Evolutionary conservation across 2,888 invertebrate genomes (phyloP).

Genomic region (Poecilus cupreus): DNA sequence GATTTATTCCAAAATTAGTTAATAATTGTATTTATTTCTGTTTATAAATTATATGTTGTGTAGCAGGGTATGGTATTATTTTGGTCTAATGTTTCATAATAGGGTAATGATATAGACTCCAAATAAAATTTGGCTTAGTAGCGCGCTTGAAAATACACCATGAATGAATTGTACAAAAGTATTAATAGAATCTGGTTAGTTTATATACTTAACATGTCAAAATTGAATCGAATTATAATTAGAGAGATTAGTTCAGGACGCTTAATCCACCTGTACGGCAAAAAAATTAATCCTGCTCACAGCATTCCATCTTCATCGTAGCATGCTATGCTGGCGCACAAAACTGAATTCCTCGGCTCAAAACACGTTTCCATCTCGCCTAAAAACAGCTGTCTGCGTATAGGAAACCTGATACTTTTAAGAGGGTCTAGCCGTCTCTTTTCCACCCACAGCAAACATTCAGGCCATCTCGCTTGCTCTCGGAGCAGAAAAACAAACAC

Average conservation of each 20-base stretch:
- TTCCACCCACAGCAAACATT: constrained; percentile 62
- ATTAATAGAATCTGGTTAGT: background rate
- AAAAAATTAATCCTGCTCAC: constrained; percentile 29
- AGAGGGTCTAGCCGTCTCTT: constrained; percentile 69
- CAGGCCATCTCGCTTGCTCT: constrained; percentile 66
- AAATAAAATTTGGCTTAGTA: background rate
- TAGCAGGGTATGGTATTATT: background rate
- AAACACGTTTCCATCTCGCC: constrained; percentile 65
- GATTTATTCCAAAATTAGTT: too few relatives aligned
- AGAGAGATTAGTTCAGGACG: background rate
- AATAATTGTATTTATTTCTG: too few relatives aligned
- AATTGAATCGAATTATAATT: background rate
- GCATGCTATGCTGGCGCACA: constrained; percentile 55
- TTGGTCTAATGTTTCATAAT: background rate
- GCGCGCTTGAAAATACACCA: background rate
- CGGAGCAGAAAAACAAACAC: constrained; percentile 73
- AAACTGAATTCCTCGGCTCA: constrained; percentile 66
- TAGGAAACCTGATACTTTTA: constrained; percentile 73
- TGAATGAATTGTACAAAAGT: constrained; percentile 11
- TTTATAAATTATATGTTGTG: too few relatives aligned
- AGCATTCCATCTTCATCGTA: constrained; percentile 9
- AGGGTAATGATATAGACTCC: background rate
- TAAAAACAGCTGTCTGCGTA: constrained; percentile 73
- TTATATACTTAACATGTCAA: background rate
- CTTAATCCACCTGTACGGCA: constrained; percentile 17